These are phyloP conservation scores for Tetragonisca angustula DNA, from an alignment of 2,888 invertebrate species.

Conservation along the genomic window DNA sequence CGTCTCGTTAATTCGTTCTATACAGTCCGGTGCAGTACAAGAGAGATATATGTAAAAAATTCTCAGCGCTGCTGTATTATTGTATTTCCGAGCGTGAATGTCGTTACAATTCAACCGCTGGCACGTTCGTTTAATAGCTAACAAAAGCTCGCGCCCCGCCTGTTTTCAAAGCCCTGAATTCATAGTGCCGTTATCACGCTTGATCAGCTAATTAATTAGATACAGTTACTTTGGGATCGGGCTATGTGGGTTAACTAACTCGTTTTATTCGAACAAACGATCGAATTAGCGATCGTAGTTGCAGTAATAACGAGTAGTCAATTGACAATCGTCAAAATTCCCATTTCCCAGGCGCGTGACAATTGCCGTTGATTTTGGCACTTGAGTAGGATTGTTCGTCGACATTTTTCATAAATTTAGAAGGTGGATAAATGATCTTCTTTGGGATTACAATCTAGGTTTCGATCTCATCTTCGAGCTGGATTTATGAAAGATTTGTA, in stretches of 20 bases:
- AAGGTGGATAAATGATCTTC: no score
- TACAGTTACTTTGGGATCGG: neutral
- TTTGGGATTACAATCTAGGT: no score
- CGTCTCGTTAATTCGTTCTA: neutral
- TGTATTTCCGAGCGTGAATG: neutral
- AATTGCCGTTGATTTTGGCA: no score
- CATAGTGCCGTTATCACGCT: neutral
- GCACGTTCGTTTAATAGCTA: neutral
- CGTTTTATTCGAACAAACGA: neutral
- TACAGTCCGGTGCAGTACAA: no score
- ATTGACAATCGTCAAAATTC: neutral
- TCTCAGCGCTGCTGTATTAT: neutral
- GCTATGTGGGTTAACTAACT: neutral
- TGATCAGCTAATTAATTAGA: conserved; percentile 1
- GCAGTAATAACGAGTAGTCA: neutral
- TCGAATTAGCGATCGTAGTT: neutral
- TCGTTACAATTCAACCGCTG: neutral
- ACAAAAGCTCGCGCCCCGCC: neutral
- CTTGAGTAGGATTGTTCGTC: no score
- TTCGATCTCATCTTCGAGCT: no score
- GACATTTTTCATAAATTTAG: no score
- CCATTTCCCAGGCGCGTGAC: neutral
- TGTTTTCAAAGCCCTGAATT: neutral
- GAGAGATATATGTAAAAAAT: neutral
- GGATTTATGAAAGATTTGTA: no score